These are phyloP conservation scores for Dendropsophus ebraccatus DNA, from an alignment of 2,113 vertebrate genomes.

Conservation along the genomic window DNA sequence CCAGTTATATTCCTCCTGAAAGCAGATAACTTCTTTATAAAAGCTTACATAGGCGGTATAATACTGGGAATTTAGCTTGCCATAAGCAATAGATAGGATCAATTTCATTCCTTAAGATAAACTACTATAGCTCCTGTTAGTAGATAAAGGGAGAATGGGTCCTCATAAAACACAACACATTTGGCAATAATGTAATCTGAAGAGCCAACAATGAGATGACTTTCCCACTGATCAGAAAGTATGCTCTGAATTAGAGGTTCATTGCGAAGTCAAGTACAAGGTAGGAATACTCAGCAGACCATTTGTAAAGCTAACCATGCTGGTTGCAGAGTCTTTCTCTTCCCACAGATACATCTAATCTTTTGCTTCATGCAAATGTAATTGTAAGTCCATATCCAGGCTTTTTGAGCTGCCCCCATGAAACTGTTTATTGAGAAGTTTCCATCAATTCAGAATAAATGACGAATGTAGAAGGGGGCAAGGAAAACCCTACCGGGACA, in stretches of 20 bases:
- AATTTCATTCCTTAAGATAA: conserved; percentile 25
- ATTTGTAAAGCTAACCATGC: background rate
- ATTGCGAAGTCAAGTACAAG: background rate
- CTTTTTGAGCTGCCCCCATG: no score
- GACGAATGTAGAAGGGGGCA: no score
- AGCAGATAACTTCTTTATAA: conserved; percentile 9
- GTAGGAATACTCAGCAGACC: background rate
- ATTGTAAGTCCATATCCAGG: no score
- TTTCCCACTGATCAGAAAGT: conserved; percentile 30
- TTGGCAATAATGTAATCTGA: conserved; percentile 28
- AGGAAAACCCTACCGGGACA: no score
- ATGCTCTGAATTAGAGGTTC: background rate
- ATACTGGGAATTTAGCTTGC: background rate
- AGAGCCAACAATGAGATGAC: conserved; percentile 7
- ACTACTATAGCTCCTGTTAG: conserved; percentile 7
- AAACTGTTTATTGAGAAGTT: no score
- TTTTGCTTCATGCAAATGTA: background rate
- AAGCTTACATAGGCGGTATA: conserved; percentile 5
- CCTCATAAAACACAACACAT: conserved; percentile 26
- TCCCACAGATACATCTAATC: background rate
- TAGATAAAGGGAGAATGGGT: conserved; percentile 33
- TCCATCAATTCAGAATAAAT: no score
- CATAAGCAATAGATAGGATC: conserved; percentile 34
- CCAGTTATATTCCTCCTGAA: conserved; percentile 11
- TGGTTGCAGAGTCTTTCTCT: background rate